Evolutionary conservation across 2,797 vertebrate species (phyloP).

Genomic region (Enteromius treurensis): DNA sequence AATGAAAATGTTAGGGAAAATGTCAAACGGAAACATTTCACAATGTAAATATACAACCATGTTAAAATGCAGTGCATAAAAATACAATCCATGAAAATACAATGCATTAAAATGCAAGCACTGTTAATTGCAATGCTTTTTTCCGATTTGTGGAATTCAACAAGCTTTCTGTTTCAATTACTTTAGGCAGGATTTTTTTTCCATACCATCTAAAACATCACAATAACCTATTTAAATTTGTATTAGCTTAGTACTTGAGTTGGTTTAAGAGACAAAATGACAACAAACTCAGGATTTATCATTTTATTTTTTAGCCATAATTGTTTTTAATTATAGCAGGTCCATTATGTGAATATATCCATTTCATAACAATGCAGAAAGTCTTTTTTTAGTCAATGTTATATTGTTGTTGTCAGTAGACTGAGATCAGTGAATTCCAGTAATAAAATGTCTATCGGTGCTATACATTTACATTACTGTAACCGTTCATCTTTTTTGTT

Average conservation of each 20-base stretch:
- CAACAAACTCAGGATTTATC: constrained; percentile 23
- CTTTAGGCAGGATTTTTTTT: no score
- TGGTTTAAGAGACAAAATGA: constrained; percentile 12
- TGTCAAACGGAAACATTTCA: no score
- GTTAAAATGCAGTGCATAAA: no score
- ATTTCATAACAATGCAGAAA: neutral
- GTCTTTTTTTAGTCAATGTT: neutral
- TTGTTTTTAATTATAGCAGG: constrained; percentile 4
- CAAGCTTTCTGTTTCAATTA: no score
- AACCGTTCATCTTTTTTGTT: neutral
- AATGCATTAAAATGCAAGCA: no score
- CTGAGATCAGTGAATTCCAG: neutral
- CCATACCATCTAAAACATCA: neutral
- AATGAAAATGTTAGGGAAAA: no score
- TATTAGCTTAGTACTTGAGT: neutral
- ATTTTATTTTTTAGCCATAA: neutral
- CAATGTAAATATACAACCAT: no score
- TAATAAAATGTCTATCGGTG: constrained; percentile 49
- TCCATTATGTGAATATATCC: neutral
- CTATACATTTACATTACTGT: constrained; percentile 40
- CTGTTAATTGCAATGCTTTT: no score
- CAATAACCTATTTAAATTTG: neutral
- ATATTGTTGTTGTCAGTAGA: neutral
- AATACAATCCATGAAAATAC: no score
- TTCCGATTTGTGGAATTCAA: no score